phyloP scores from a whole-genome alignment of 2,797 vertebrate species.

The Oreochromis grahami region DNA sequence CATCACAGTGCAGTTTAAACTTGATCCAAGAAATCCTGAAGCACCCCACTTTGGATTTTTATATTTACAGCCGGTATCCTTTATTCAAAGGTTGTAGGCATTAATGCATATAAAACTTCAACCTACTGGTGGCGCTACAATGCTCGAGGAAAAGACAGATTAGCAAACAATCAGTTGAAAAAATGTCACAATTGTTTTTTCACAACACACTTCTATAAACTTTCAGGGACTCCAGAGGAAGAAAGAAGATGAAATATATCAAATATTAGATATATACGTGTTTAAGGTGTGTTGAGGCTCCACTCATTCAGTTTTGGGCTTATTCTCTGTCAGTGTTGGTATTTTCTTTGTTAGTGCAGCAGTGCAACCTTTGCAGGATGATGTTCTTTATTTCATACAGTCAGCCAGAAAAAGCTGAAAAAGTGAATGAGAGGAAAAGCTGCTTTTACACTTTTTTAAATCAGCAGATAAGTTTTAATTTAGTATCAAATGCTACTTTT shows the following conservation, averaged over 20 bases:
- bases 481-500: background rate
- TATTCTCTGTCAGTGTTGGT: accelerated
- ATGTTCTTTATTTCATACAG: background rate
- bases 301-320: background rate
- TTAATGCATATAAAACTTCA: background rate
- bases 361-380: background rate
- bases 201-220: background rate
- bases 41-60: accelerated
- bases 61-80: background rate
- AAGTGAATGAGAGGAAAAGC: background rate
- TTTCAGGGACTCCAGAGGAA: background rate
- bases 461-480: background rate
- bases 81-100: background rate
- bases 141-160: background rate
- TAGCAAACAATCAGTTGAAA: background rate
- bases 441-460: background rate
- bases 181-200: background rate
- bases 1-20: background rate
- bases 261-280: accelerated
- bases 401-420: accelerated
- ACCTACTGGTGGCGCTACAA: background rate
- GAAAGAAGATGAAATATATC: background rate
- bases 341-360: background rate
- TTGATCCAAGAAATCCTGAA: background rate
- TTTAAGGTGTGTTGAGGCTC: background rate